Conservation (phyloP, 2,797 vertebrate species). For the Botia kubotai region DNA sequence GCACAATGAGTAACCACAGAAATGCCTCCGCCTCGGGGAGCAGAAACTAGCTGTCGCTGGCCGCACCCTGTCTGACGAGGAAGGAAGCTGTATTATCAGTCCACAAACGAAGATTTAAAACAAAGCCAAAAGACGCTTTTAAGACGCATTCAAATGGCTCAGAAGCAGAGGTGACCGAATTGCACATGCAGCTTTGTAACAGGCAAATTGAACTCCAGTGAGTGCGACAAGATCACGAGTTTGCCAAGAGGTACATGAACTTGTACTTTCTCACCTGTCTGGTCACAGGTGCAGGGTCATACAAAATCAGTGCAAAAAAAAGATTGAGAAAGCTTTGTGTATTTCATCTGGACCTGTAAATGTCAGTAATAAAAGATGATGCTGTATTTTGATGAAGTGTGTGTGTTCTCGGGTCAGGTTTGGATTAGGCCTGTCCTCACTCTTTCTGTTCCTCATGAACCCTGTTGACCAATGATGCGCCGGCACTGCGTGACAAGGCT, state of each 20-base stretch:
- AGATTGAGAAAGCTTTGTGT: too few relatives aligned
- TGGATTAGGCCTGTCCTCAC: neutral
- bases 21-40: neutral
- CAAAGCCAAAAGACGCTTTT: neutral
- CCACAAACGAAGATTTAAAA: constrained; percentile 3
- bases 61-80: constrained; percentile 12
- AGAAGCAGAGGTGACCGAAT: neutral
- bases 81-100: constrained; percentile 27
- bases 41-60: neutral
- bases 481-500: constrained; percentile 48
- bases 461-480: constrained; percentile 41
- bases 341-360: neutral
- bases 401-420: neutral
- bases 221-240: neutral
- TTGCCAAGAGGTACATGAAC: neutral
- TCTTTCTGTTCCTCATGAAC: constrained; percentile 6
- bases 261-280: neutral
- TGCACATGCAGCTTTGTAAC: neutral
- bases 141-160: neutral
- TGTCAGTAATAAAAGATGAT: too few relatives aligned
- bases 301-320: neutral
- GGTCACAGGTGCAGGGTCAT: neutral
- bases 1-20: neutral
- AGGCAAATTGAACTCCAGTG: neutral
- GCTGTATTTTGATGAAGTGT: neutral